A percentile compares a stretch with the other conserved stretches of the same genome.
These are phyloP conservation scores for Phalloptychus januarius DNA, from an alignment of 2,797 vertebrate genomes.

Conservation along the genomic window DNA sequence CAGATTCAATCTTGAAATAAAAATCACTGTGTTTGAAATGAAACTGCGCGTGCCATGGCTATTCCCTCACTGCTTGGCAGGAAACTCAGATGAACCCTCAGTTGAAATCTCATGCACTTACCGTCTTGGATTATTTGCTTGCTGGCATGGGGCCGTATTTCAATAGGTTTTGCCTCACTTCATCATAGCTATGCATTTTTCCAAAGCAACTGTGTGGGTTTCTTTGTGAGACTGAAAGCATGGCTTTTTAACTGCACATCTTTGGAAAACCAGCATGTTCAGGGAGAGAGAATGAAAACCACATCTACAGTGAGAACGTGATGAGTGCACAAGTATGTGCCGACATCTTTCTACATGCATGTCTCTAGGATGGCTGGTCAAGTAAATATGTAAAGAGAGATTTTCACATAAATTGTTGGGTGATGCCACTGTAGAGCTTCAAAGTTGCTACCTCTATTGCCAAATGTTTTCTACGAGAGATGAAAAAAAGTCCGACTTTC, in stretches of 20 bases:
- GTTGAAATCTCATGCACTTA: slow-evolving; percentile 55
- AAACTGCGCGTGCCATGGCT: slow-evolving; percentile 50
- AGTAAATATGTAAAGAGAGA: slow-evolving; percentile 20
- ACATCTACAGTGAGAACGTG: slow-evolving; percentile 8
- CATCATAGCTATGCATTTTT: slow-evolving; percentile 41
- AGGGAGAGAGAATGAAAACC: slow-evolving; percentile 11
- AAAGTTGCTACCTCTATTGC: neutral
- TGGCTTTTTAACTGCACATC: slow-evolving; percentile 5
- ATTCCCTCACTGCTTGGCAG: slow-evolving; percentile 64
- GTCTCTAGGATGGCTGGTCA: slow-evolving; percentile 18
- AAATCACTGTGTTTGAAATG: slow-evolving; percentile 70
- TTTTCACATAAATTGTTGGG: slow-evolving; percentile 4
- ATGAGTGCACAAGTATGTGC: slow-evolving; percentile 20
- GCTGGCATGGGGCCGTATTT: slow-evolving; percentile 55
- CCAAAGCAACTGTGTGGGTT: slow-evolving; percentile 37
- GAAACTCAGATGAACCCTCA: slow-evolving; percentile 62
- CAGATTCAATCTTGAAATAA: slow-evolving; percentile 75
- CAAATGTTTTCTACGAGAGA: slow-evolving; percentile 4
- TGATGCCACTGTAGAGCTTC: neutral
- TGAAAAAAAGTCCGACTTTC: neutral
- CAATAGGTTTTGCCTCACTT: slow-evolving; percentile 41
- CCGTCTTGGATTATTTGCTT: slow-evolving; percentile 47
- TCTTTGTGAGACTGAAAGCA: slow-evolving; percentile 23
- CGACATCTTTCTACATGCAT: neutral
- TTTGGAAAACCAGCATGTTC: slow-evolving; percentile 6